These are phyloP conservation scores for Drosophila navojoa DNA, from an alignment of 1,140 invertebrate species.

Conservation along the genomic window DNA sequence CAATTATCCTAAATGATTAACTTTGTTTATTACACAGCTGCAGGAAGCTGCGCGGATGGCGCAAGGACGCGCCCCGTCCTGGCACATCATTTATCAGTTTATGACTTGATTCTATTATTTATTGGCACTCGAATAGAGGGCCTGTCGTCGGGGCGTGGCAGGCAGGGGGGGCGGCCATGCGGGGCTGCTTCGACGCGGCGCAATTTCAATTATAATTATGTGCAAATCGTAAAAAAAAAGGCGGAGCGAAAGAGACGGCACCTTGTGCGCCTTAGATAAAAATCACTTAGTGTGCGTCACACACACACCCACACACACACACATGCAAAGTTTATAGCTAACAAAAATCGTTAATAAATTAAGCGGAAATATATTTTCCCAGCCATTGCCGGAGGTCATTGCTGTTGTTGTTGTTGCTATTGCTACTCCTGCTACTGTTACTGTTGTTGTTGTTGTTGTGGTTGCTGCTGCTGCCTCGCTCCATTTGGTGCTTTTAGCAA, in stretches of 20 bases:
- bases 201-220: slow-evolving; percentile 84
- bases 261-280: slow-evolving; percentile 60
- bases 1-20: slow-evolving; percentile 84
- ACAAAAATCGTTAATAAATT: slow-evolving; percentile 83
- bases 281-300: slow-evolving; percentile 68
- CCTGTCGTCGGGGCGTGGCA: neutral
- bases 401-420: neutral
- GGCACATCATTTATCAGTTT: slow-evolving; percentile 79
- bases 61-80: slow-evolving; percentile 17
- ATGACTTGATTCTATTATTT: slow-evolving; percentile 84
- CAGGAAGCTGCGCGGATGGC: neutral
- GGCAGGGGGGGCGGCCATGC: neutral
- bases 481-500: slow-evolving; percentile 63
- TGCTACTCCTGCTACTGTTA: no score
- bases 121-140: slow-evolving; percentile 69
- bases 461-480: slow-evolving; percentile 28
- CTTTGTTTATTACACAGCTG: slow-evolving; percentile 74
- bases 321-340: slow-evolving; percentile 73
- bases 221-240: slow-evolving; percentile 82
- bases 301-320: slow-evolving; percentile 30
- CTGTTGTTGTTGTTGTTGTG: neutral
- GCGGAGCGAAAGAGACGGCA: slow-evolving; percentile 13
- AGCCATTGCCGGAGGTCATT: slow-evolving; percentile 36
- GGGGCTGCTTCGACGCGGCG: slow-evolving; percentile 49
- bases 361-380: slow-evolving; percentile 81